A percentile compares a stretch with the other conserved stretches of the same genome.
These are phyloP conservation scores for Acipenser transmontanus DNA, from an alignment of 2,797 vertebrate genomes.

Conservation along the genomic window DNA sequence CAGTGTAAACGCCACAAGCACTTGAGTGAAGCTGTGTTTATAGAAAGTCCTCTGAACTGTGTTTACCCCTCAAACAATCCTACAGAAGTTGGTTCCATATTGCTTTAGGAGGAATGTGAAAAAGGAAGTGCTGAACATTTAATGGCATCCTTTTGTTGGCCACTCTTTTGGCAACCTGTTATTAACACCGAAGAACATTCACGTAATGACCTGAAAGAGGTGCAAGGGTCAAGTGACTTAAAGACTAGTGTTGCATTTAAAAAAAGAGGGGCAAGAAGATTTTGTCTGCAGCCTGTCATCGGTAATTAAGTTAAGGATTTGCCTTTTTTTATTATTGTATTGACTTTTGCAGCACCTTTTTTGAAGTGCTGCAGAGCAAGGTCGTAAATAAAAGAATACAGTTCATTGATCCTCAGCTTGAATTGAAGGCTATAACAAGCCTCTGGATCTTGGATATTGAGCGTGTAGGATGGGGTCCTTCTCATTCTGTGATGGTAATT, in stretches of 20 bases:
- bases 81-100: not conserved
- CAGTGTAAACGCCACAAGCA: conserved; percentile 5
- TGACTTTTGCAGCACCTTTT: not conserved
- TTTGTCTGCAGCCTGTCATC: no score
- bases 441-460: no score
- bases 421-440: no score
- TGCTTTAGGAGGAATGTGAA: not conserved
- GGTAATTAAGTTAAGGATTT: no score
- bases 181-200: not conserved
- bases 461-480: no score
- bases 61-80: no score
- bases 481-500: no score
- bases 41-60: conserved; percentile 17
- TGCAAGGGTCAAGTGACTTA: not conserved
- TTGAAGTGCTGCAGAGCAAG: not conserved
- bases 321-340: no score
- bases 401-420: not conserved
- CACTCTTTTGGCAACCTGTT: not conserved
- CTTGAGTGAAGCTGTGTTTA: conserved; percentile 18
- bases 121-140: not conserved
- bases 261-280: no score
- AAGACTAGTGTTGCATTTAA: no score
- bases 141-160: not conserved
- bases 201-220: not conserved
- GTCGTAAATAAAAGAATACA: not conserved